Base-by-base conservation (phyloP, 2,888 invertebrate species). In the Archips xylosteana region DNA sequence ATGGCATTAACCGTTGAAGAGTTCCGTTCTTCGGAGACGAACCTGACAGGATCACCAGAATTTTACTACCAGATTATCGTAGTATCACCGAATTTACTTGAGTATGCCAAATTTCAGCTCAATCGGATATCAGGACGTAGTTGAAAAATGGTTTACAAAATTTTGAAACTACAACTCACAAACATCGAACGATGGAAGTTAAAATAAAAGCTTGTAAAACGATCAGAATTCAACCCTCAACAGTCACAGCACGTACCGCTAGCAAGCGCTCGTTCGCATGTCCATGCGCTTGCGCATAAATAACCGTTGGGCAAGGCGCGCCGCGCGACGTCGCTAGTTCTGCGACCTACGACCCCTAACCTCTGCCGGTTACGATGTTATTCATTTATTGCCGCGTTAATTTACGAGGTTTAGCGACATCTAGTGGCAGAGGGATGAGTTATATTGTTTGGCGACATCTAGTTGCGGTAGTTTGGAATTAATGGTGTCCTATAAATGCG, bases 371-470 rank as follows among this genome's bases (percentile, higher is more conserved):
- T 69, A 64, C 73, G 63, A 63, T 73, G 69, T 68, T 63, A 68
- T 64, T 73, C 68, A 72, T 73, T 73, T 73, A 73, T 69, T 68
- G 73, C 68, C 34, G 51, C 47, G 68, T 39, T 63, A 68, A 73
- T 73, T 73, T 73, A 73, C 68, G 73, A 73, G 72, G 54, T 66
- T 71, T 45, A 32, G 57, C 54, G 64, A 49, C 65, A 65, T 65
- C 65, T 65, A 51, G 49, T 15, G 65, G 23, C 15, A 47, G 64
- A 47, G 32, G 10, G 63, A 42, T 15, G 64, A 49, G 47, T 64
- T 64, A 51, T 15, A 54, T 15, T 54, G 2, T 2, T 15, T 67
- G 54, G 72, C 45, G 67, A 72, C 72, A 72, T 72, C 72, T 67
- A 13, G 67, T 23, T 62, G 66, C 49, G 5, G 49, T 49, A n/a